Base-by-base conservation (phyloP, 2,888 invertebrate genomes). In the Sialis lutaria region DNA sequence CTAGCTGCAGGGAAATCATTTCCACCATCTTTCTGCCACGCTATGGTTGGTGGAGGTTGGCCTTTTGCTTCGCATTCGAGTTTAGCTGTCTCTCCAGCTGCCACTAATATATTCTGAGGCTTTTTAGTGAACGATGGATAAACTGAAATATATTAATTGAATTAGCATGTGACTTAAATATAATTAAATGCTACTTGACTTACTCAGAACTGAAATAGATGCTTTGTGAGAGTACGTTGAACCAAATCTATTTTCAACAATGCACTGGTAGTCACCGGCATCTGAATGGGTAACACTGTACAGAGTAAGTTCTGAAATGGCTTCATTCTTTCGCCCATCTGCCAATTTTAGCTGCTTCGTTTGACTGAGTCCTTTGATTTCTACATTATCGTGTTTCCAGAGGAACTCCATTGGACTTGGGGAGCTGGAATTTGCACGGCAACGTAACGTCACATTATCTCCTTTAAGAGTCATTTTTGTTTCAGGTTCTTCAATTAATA, bases 1-100 rank as follows among this genome's bases (percentile, higher is more conserved):
- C 85, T 74, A 6, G 95, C 95, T 5, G 96, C 95, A 6, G 93
- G 93, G 63, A 96, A 95, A 59, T 91, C 86, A 59, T 86, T 84
- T 0, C 86, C 89, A n/a, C 88, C 89, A 67, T 88, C 89, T 65
- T 91, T 91, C 57, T 87, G 83, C 82, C 90, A 83, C 0, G 86
- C 82, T 55, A 91, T 87, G 66, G 88, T 83, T 12, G 95, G 95
- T 44, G 75, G 68, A 0, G 95, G 93, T 58, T 86, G 83, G 1
- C 93, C 95, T 49, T 75, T 76, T 3, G 93, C 95, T 9, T 89
- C 85, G 70, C 96, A 96, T 58, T 91, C 90, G 32, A 96, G 70
- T 48, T 82, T 79, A 0, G 89, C 93, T 9, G 83, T 87, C 52
- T 81, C 81, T 6, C 92, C 91, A 10, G 87, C 82, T 59, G 79